Percentiles rank a stretch among this genome's conserved stretches.
These are phyloP conservation scores for Scaptomyza reducta DNA, from an alignment of 2,888 invertebrate genomes.

Conservation along the genomic window DNA sequence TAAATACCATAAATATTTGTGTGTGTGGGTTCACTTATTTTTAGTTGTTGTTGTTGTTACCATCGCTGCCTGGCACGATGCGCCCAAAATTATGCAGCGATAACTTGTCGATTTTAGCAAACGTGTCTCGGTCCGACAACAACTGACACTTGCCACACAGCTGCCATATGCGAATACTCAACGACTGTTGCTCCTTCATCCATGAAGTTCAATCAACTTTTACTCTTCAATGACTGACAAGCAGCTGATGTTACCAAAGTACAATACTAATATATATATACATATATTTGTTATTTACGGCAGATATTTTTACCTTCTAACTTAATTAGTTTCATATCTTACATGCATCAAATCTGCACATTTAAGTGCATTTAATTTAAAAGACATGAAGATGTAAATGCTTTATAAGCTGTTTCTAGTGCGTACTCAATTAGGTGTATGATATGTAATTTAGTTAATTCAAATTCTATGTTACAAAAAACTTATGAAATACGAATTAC, in stretches of 20 bases:
- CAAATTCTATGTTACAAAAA: too few species aligned
- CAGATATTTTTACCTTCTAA: not conserved
- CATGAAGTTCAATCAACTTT: slow-evolving; percentile 41
- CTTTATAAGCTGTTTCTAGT: too few species aligned
- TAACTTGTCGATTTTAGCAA: slow-evolving; percentile 42
- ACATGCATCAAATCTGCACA: not conserved
- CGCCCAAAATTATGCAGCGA: slow-evolving; percentile 43
- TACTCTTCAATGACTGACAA: slow-evolving; percentile 7
- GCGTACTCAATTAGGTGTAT: not conserved
- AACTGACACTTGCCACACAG: slow-evolving; percentile 13
- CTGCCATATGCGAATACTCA: slow-evolving; percentile 2
- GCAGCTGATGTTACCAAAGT: slow-evolving; percentile 2
- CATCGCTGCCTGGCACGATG: slow-evolving; percentile 38
- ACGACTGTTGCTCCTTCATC: slow-evolving; percentile 4
- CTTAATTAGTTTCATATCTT: not conserved
- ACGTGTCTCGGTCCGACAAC: slow-evolving; percentile 10
- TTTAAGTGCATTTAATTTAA: too few species aligned
- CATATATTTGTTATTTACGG: not conserved
- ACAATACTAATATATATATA: slow-evolving; percentile 6
- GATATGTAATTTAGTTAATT: not conserved
- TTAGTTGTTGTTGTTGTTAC: slow-evolving; percentile 49
- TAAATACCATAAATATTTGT: slow-evolving; percentile 67
- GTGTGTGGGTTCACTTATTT: slow-evolving; percentile 38
- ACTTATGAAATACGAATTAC: too few species aligned
- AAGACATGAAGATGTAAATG: not conserved